Conservation (phyloP, 2,797 vertebrate genomes). For the Channa striata region DNA sequence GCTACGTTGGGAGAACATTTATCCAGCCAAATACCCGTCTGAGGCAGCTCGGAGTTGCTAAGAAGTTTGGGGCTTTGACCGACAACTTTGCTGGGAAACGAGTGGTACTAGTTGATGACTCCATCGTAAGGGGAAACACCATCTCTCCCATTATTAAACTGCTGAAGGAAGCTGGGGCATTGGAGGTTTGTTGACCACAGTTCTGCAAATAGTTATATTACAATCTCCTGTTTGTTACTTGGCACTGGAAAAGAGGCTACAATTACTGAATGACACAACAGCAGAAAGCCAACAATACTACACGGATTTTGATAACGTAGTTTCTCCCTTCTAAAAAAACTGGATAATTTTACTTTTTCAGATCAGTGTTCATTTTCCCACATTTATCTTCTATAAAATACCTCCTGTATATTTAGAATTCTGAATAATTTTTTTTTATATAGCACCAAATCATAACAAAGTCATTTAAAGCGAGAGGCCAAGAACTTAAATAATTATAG, state of each 20-base stretch:
- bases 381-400: no score
- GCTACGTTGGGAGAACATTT: constrained; percentile 96
- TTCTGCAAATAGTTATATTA: not conserved
- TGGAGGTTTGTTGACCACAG: constrained; percentile 86
- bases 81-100: constrained; percentile 98
- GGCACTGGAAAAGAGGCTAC: no score
- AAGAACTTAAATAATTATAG: no score
- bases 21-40: constrained; percentile 97
- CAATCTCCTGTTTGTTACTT: no score
- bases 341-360: no score
- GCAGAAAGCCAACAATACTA: not conserved
- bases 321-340: no score
- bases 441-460: no score
- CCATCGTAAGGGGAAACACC: constrained; percentile 98
- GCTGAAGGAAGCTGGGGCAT: constrained; percentile 96
- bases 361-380: no score
- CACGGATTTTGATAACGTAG: no score
- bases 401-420: no score
- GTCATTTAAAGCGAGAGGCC: no score
- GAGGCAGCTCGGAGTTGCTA: constrained; percentile 96
- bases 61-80: constrained; percentile 96
- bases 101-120: constrained; percentile 95
- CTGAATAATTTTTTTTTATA: no score
- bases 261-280: not conserved
- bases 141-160: constrained; percentile 98